Evolutionary conservation across 1,140 invertebrate genomes (phyloP).

Genomic region (Ruditapes philippinarum): DNA sequence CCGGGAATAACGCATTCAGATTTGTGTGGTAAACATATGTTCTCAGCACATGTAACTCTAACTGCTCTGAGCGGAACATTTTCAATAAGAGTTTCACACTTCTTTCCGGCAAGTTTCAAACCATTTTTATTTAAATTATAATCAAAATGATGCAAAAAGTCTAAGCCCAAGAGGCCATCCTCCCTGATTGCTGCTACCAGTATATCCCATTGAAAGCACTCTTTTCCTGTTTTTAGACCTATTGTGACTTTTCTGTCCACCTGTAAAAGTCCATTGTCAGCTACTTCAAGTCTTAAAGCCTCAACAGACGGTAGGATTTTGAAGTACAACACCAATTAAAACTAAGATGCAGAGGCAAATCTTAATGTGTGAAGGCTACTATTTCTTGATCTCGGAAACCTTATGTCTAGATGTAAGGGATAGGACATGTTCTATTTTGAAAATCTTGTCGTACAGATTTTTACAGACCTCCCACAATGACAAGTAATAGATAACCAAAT

Average conservation of each 20-base stretch:
- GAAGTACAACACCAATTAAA: too few species aligned
- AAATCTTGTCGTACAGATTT: too few species aligned
- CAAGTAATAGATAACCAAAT: too few species aligned
- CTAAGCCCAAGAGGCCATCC: constrained; percentile 29
- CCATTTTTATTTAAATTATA: constrained; percentile 41
- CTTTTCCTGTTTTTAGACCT: neutral
- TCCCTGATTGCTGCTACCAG: constrained; percentile 32
- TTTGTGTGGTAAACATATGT: neutral
- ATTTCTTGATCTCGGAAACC: too few species aligned
- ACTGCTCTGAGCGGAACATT: constrained; percentile 4
- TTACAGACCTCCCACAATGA: too few species aligned
- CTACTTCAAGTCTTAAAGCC: constrained; percentile 29
- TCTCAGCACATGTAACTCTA: neutral
- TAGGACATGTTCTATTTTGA: too few species aligned
- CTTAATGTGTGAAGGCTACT: too few species aligned
- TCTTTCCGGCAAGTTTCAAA: constrained; percentile 17
- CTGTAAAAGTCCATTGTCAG: constrained; percentile 28
- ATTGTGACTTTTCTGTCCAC: neutral
- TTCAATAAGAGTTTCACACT: constrained; percentile 31
- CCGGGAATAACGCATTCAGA: constrained; percentile 28
- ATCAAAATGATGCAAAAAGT: constrained; percentile 31
- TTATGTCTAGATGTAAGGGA: too few species aligned
- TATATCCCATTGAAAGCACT: constrained; percentile 7
- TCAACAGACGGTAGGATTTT: too few species aligned
- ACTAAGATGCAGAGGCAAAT: too few species aligned